A percentile compares a stretch with the other conserved stretches of the same genome.
Conservation (phyloP, 1,140 invertebrate genomes). For the Microplitis mediator region DNA sequence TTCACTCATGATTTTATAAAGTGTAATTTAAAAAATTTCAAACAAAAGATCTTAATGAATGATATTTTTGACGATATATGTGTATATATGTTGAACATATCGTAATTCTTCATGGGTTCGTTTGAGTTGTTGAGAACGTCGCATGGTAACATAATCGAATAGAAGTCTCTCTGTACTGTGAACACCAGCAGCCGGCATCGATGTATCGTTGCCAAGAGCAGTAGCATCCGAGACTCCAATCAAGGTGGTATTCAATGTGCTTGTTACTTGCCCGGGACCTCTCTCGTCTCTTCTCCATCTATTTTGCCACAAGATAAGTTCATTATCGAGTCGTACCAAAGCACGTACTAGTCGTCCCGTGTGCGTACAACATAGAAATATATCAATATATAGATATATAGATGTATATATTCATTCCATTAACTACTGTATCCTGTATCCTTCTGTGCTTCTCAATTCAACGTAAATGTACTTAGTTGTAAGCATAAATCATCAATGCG, state of each 20-base stretch:
- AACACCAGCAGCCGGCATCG: slow-evolving; percentile 32
- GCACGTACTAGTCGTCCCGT: slow-evolving; percentile 12
- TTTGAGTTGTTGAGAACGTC: neutral
- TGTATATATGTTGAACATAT: neutral
- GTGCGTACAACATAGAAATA: slow-evolving; percentile 18
- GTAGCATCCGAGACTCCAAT: slow-evolving; percentile 43
- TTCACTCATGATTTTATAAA: no score
- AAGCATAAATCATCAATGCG: no score
- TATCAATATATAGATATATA: neutral
- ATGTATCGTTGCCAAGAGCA: slow-evolving; percentile 36
- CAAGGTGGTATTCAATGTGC: slow-evolving; percentile 50
- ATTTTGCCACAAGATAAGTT: slow-evolving; percentile 37
- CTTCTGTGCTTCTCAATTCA: no score
- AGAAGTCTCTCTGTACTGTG: slow-evolving; percentile 26
- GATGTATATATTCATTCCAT: no score
- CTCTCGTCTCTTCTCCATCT: neutral
- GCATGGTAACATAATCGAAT: slow-evolving; percentile 31
- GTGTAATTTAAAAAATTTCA: no score
- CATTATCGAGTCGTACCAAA: slow-evolving; percentile 35
- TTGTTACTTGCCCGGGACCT: slow-evolving; percentile 40
- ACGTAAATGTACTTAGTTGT: no score
- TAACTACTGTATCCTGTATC: no score
- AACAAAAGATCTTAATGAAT: no score
- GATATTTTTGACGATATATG: neutral
- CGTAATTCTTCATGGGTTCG: neutral